Conservation (phyloP, 2,797 vertebrate species). For the Myotis pilosus region DNA sequence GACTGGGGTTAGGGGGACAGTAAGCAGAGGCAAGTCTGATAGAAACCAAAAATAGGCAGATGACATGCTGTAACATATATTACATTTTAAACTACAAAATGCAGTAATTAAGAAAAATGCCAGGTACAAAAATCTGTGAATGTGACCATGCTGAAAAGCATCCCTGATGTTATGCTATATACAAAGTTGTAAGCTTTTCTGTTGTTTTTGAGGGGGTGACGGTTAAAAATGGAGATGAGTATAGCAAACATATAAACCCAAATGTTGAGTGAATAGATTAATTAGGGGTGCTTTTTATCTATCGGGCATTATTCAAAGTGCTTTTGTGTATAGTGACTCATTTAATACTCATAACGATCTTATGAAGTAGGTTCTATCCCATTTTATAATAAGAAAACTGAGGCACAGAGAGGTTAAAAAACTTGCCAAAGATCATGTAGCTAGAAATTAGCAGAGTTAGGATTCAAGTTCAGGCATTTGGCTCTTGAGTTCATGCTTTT, state of each 20-base stretch:
- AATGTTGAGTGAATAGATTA: slow-evolving; percentile 24
- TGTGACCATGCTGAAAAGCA: slow-evolving; percentile 34
- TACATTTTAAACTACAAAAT: slow-evolving; percentile 52
- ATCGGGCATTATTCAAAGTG: slow-evolving; percentile 28
- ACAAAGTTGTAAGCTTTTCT: background rate
- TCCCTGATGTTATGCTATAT: background rate
- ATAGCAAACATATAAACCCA: slow-evolving; percentile 39
- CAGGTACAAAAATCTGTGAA: slow-evolving; percentile 54
- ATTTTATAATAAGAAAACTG: slow-evolving; percentile 53
- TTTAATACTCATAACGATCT: slow-evolving; percentile 44
- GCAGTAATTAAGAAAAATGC: slow-evolving; percentile 37
- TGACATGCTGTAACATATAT: background rate
- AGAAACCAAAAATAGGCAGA: slow-evolving; percentile 50
- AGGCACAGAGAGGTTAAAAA: slow-evolving; percentile 55
- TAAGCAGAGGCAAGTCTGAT: slow-evolving; percentile 37
- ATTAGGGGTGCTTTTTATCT: background rate
- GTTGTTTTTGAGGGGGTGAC: background rate
- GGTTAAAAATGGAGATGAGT: background rate
- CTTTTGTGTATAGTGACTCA: slow-evolving; percentile 40
- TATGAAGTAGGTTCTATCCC: slow-evolving; percentile 29
- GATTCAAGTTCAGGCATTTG: slow-evolving; percentile 58
- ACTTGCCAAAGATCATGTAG: slow-evolving; percentile 53
- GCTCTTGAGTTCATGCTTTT: slow-evolving; percentile 56
- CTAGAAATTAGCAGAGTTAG: slow-evolving; percentile 50
- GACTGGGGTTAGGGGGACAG: background rate